Base-by-base conservation (phyloP, 1,140 invertebrate genomes). In the Zaprionus taronus region DNA sequence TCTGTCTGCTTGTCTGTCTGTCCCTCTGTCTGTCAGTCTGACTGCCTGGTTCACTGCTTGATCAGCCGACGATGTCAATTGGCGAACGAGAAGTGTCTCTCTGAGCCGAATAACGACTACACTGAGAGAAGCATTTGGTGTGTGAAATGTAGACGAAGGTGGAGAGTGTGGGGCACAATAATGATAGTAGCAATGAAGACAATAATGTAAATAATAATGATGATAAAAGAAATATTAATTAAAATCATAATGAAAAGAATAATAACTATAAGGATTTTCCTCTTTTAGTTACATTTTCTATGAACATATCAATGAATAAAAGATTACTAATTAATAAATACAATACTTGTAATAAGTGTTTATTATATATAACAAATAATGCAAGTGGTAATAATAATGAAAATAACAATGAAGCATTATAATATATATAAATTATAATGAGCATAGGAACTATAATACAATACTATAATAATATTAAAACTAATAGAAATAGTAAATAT, bases 1-100 rank as follows among this genome's bases (percentile, higher is more conserved):
- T 60, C 24, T 77, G 20, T 20, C 24, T 28, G n/a, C 26, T n/a
- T 36, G 44, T 41, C 61, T 61, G 51, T 31, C 56, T 75, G 82
- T 81, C 81, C 22, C 3, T 22, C 17, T 22, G n/a, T 47, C 6
- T 17, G 5, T 49, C 17, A 12, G 31, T 9, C 44, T 49, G 26
- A 7, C 38, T 41, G 38, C 5, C 41, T 36, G 41, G 5, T 49
- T 68, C 20, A 49, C 41, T 44, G 28, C 38, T 58, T 69, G 56
- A 69, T 66, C 64, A 44, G 53, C 36, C 56, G 47, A 34, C 17
- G 28, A n/a, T 64, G 47, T 53, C 44, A 65, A 65, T 65, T 38
- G 49, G 49, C 31, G n/a, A 31, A 41, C 14, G 22, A 51, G 20
- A 20, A 51, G 47, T n/a, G 6, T n/a, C 58, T 17, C 1, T 3